Base-by-base conservation (phyloP, 2,113 vertebrate species). In the Fulmarus glacialis region DNA sequence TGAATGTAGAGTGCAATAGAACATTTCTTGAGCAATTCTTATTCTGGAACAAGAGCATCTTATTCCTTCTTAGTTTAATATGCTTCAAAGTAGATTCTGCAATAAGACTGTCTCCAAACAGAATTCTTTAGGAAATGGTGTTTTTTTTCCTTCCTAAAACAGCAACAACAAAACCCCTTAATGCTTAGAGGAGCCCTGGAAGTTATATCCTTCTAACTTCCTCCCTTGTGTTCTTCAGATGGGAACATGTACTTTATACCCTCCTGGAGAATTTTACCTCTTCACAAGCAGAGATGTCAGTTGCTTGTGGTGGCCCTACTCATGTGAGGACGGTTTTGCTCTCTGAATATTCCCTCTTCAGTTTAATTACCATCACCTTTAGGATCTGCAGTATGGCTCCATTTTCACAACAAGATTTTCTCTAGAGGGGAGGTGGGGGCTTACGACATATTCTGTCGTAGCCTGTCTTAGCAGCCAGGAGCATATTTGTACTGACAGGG, bases 31-130 rank as follows among this genome's bases (percentile, higher is more conserved):
- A 92, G 45, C 23, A 81, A 90, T 93, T 92, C 74, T 73, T 94
- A 58, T 73, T 96, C 71, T 86, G 82, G 66, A 90, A 92, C 7
- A 36, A 66, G 79, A 85, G 75, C 50, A 59, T 77, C 74, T 94
- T 93, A 82, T 63, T 59, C 71, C 71, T 80, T 15, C 88, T 92
- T 77, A 77, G 78, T 79, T 95, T 93, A 97, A 92, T 89, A 86
- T 55, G 36, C 71, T 88, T 94, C 92, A 71, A 77, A 96, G 88
- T 59, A 67, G 74, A 63, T 92, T 81, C 62, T 77, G 59, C 53
- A 88, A 6, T 82, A 90, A 88, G 70, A 56, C 20, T 73, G 27
- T 67, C 63, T 97, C 85, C 75, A 94, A 86, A 93, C 34, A 85
- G 82, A 94, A 85, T 95, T 91, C 64, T 91, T 92, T 59, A 87